phyloP scores from a whole-genome alignment of 1,140 invertebrate species.

The Zophobas atratus region DNA sequence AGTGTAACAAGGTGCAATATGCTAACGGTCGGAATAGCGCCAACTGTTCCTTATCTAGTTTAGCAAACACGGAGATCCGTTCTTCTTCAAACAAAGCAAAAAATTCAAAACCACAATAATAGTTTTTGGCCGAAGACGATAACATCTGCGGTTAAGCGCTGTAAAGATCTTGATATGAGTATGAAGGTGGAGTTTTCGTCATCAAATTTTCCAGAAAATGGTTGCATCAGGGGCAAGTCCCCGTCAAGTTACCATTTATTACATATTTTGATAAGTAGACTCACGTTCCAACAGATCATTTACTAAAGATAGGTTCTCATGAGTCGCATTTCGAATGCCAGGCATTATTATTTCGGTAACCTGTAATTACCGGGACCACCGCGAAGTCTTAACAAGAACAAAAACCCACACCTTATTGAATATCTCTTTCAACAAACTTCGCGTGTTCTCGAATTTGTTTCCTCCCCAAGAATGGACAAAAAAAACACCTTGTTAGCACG shows the following conservation, averaged over 20 bases:
- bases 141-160: background rate
- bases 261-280: constrained; percentile 57
- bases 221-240: background rate
- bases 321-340: constrained; percentile 63
- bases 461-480: constrained; percentile 20
- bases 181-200: background rate
- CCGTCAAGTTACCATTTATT: constrained; percentile 34
- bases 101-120: background rate
- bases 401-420: constrained; percentile 55
- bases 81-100: background rate
- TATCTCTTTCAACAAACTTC: constrained; percentile 52
- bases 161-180: background rate
- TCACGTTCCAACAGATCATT: constrained; percentile 61
- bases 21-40: background rate
- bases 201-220: constrained; percentile 4
- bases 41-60: background rate
- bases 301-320: constrained; percentile 65
- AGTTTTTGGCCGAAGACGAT: background rate
- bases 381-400: constrained; percentile 61
- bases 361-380: constrained; percentile 65
- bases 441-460: constrained; percentile 51
- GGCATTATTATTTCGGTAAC: constrained; percentile 65
- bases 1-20: too few relatives aligned
- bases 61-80: background rate
- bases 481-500: constrained; percentile 51